Evolutionary conservation across 2,797 vertebrate genomes (phyloP).

Genomic region (Eidolon dupreanum): DNA sequence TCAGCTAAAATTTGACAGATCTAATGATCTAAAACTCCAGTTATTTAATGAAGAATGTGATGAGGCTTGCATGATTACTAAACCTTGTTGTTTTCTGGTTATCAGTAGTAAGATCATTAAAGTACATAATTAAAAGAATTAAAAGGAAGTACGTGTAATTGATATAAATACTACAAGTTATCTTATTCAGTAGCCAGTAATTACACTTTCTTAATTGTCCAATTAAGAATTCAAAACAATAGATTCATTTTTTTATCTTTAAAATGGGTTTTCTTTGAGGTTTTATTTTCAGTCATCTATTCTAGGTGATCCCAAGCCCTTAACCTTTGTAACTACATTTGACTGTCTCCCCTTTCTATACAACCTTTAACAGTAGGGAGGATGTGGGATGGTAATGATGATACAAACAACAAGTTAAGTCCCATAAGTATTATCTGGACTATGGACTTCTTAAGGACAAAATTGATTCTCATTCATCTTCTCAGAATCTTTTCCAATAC

Average conservation of each 20-base stretch:
- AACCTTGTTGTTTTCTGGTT: slow-evolving; percentile 65
- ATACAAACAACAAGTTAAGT: background rate
- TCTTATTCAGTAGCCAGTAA: slow-evolving; percentile 65
- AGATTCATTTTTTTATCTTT: background rate
- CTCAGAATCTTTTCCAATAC: background rate
- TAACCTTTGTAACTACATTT: background rate
- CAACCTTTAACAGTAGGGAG: background rate
- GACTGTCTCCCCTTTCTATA: background rate
- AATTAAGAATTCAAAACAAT: slow-evolving; percentile 58
- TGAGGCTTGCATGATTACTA: slow-evolving; percentile 51
- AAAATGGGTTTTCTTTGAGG: background rate
- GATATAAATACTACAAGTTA: slow-evolving; percentile 60
- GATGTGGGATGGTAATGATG: no score
- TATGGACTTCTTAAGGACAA: background rate
- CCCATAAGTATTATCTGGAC: background rate
- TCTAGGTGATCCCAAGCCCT: background rate
- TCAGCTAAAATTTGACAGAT: slow-evolving; percentile 58
- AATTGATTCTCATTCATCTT: background rate
- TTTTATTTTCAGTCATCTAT: background rate
- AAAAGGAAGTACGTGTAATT: slow-evolving; percentile 50
- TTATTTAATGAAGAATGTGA: slow-evolving; percentile 71
- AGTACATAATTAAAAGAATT: slow-evolving; percentile 70
- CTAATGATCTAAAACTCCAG: slow-evolving; percentile 49
- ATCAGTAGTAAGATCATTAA: slow-evolving; percentile 61
- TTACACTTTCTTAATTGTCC: slow-evolving; percentile 71